Evolutionary conservation across 2,797 vertebrate genomes (phyloP).

Genomic region (Tachyglossus aculeatus): DNA sequence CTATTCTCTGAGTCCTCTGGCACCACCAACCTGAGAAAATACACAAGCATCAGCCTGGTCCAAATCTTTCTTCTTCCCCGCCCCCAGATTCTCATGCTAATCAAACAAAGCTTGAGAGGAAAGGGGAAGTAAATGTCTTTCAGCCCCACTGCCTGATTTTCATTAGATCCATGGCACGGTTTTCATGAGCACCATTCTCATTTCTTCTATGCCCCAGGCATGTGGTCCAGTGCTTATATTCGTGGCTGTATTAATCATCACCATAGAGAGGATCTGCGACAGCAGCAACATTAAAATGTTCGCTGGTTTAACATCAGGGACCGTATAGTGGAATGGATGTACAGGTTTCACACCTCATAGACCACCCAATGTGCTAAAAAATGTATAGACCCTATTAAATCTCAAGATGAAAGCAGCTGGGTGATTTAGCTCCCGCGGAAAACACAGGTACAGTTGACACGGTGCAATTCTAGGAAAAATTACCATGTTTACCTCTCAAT

Average conservation of each 20-base stretch:
- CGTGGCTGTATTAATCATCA: slow-evolving; percentile 3
- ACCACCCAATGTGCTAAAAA: neutral
- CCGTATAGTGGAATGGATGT: fast-evolving
- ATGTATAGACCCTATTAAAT: neutral
- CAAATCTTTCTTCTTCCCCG: too few relatives aligned
- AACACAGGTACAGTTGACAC: neutral
- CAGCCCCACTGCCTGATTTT: too few relatives aligned
- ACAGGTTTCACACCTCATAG: neutral
- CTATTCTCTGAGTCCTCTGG: too few relatives aligned
- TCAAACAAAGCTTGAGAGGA: too few relatives aligned
- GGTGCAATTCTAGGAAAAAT: neutral
- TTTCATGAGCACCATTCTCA: too few relatives aligned
- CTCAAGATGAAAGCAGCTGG: neutral
- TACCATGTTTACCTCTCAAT: neutral
- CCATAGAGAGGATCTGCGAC: neutral
- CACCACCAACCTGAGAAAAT: too few relatives aligned
- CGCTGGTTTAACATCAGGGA: neutral
- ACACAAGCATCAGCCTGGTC: too few relatives aligned
- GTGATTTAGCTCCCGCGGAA: neutral
- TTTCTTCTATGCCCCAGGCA: neutral
- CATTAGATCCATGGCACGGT: too few relatives aligned
- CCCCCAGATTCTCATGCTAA: too few relatives aligned
- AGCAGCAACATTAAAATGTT: neutral
- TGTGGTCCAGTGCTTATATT: neutral
- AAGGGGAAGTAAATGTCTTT: too few relatives aligned